Base-by-base conservation (phyloP, 2,888 invertebrate species). In the Acanthosoma haemorrhoidale region DNA sequence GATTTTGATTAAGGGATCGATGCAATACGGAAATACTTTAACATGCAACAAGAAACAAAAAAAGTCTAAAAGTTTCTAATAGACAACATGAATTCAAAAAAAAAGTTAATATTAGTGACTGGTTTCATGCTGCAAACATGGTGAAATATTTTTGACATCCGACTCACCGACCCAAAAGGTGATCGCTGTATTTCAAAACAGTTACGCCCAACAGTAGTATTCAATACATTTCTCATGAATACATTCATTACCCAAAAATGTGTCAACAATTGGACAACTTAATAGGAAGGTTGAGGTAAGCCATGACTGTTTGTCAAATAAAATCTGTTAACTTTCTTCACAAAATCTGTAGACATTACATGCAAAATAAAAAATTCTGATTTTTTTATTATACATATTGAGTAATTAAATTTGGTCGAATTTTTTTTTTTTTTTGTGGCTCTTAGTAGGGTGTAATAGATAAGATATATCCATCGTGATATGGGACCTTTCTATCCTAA, bases 151-250 rank as follows among this genome's bases (percentile, higher is more conserved):
- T 34, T 13, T n/a, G 64, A 18, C 51, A 67, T 67, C 34, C 57
- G 67, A 67, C 67, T 67, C 67, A 67, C 67, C 67, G 67, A 16
- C 34, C 32, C 31, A 18, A 67, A 34, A 51, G 32, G 43, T 57
- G 51, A 31, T 25, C 34, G 67, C 18, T 67, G 67, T n/a, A 51
- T 51, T 67, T 67, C 67, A 41, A 67, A 43, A 51, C 57, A 67
- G 34, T 67, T 67, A 57, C 34, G 67, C 15, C 57, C 57, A 31
- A 67, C 57, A 32, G 67, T 29, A n/a, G 43, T 67, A 57, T 51
- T 67, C 41, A 67, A 57, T 18, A 67, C 57, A 57, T 67, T 67
- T 67, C 67, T 67, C 57, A 67, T 67, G 31, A 67, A 67, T 67
- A 57, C 34, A 67, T 67, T 67, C 57, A 67, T 67, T 67, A 34